Base-by-base conservation (phyloP, 2,797 vertebrate genomes). In the Odontamblyopus lacepedii region DNA sequence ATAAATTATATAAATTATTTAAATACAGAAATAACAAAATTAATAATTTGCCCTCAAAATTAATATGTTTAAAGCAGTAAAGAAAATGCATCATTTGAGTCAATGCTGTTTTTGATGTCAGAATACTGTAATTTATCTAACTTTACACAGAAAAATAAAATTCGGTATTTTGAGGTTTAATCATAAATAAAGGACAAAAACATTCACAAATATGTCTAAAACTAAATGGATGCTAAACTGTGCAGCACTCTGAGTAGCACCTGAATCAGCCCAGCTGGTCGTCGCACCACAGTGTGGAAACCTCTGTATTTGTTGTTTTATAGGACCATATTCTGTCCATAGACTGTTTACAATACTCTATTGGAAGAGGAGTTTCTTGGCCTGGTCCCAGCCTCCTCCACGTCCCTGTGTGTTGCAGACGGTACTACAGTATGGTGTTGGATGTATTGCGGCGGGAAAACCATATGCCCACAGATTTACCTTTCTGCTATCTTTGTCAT, bases 401-500 rank as follows among this genome's bases (percentile, higher is more conserved):
- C 68, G 64, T 64, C 61, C 38, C 53, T 73, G 50, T 60, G 50
- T 79, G 75, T 65, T 69, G 50, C 59, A 67, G 61, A 18, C 73
- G 19, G 70, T 67, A 60, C 35, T 85, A 80, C 80, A 87, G 81
- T 85, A 74, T 63, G 67, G 64, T 44, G 72, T 76, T 61, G 59
- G 68, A 38, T 83, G 71, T 76, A 69, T 72, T 69, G 73, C 50
- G 70, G 72, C 53, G 51, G 75, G 71, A 82, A 82, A 85, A 86
- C 74, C 84, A 83, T 85, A 69, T 82, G 83, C 72, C 80, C 56
- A 68, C 76, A 84, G 80, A 89, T 88, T 88, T 91, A 90, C 85
- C 82, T 91, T 87, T 88, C 79, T 79, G 78, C 82, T 87, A 79
- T 89, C 88, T 89, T 91, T 93, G 91, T 92, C 92, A 92, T 92